Conservation (phyloP, 1,140 invertebrate genomes). For the Zelostemma sp. region DNA sequence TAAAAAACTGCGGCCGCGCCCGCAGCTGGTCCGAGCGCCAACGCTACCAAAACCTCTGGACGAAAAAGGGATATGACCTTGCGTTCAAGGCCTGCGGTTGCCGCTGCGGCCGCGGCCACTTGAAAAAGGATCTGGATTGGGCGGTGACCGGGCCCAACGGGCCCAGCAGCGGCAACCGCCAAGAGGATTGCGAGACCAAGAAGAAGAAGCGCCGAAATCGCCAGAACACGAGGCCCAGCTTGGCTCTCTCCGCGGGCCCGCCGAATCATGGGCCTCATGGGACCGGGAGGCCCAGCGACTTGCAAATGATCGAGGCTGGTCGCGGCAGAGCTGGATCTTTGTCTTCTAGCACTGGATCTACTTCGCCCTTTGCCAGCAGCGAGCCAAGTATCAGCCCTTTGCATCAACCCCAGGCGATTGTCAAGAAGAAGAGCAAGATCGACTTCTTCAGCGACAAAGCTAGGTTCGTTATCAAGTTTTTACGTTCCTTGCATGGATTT, state of each 20-base stretch:
- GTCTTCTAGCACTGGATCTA: constrained; percentile 77
- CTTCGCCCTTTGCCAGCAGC: constrained; percentile 78
- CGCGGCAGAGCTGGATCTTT: constrained; percentile 76
- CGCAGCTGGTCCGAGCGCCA: constrained; percentile 95
- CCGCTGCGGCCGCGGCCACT: constrained; percentile 88
- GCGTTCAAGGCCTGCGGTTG: constrained; percentile 91
- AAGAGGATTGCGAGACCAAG: constrained; percentile 74
- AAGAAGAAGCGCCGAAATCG: constrained; percentile 81
- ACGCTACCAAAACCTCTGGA: constrained; percentile 95
- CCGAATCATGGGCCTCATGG: constrained; percentile 50
- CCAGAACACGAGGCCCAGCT: constrained; percentile 74
- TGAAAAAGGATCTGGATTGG: constrained; percentile 96
- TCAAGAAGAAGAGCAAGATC: constrained; percentile 81
- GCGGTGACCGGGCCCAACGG: constrained; percentile 74
- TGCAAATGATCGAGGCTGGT: constrained; percentile 60
- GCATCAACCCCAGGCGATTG: constrained; percentile 72
- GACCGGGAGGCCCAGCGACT: constrained; percentile 45
- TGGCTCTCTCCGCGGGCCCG: constrained; percentile 69
- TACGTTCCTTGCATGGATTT: too few species aligned
- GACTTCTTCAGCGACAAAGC: constrained; percentile 85
- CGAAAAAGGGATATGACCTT: constrained; percentile 96
- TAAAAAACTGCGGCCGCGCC: constrained; percentile 90
- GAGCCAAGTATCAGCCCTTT: constrained; percentile 80
- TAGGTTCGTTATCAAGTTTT: constrained; percentile 73
- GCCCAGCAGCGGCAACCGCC: constrained; percentile 55